phyloP scores from a whole-genome alignment of 1,140 invertebrate genomes.

The Drosophila nikananu region DNA sequence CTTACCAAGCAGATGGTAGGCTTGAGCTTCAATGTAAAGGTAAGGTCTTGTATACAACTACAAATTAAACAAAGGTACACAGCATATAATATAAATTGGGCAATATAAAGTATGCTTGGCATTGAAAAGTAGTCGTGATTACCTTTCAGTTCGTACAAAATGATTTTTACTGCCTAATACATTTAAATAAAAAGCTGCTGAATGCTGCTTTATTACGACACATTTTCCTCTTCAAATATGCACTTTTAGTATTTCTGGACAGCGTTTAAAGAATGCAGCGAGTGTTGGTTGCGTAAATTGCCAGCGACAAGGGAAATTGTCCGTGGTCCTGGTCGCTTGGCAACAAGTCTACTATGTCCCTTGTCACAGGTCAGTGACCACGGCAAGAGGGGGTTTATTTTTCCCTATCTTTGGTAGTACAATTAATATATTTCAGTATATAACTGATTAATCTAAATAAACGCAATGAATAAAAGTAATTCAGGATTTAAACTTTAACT shows the following conservation, averaged over 20 bases:
- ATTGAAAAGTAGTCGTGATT: too few relatives aligned
- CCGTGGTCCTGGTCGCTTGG: slow-evolving; percentile 38
- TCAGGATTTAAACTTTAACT: not conserved
- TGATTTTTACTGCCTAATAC: too few relatives aligned
- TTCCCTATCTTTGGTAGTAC: not conserved
- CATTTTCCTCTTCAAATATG: slow-evolving; percentile 35
- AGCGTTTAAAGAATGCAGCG: slow-evolving; percentile 21
- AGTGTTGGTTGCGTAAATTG: slow-evolving; percentile 23
- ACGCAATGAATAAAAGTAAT: not conserved
- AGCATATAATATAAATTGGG: not conserved
- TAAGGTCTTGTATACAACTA: not conserved
- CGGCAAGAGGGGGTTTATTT: not conserved
- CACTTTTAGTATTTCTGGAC: slow-evolving; percentile 33
- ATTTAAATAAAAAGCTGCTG: too few relatives aligned
- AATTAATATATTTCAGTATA: not conserved
- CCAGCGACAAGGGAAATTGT: slow-evolving; percentile 7
- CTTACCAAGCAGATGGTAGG: not conserved
- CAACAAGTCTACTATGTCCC: slow-evolving; percentile 46
- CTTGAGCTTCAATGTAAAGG: not conserved
- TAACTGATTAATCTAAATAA: not conserved
- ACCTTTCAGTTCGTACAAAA: too few relatives aligned
- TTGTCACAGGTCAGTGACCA: slow-evolving; percentile 3
- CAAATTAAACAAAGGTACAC: not conserved
- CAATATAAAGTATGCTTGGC: not conserved
- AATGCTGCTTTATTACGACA: not conserved